Evolutionary conservation across 37 sponge, comb jelly and placozoan species (phyloP).

Genomic region (Aphrocallistes beatrix): DNA sequence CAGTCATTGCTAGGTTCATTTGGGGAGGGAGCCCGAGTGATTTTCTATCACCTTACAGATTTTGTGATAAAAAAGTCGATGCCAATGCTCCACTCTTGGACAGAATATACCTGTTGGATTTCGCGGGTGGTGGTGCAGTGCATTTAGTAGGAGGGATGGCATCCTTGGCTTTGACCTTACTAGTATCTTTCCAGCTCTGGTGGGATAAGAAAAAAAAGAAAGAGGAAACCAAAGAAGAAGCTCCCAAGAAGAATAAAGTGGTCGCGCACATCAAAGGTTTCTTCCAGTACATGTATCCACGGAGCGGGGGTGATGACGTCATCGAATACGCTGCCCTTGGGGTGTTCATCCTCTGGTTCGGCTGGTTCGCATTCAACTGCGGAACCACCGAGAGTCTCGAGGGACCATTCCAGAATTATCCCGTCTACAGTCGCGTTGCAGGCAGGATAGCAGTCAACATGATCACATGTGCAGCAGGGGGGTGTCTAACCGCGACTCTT

Average conservation of each 20-base stretch:
- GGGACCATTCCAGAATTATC: neutral
- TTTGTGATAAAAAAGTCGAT: slow-evolving; percentile 19
- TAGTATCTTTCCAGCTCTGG: slow-evolving; percentile 30
- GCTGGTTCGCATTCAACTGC: slow-evolving; percentile 66
- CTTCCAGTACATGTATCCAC: slow-evolving; percentile 40
- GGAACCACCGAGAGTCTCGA: slow-evolving; percentile 48
- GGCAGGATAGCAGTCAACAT: slow-evolving; percentile 62
- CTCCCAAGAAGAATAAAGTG: neutral
- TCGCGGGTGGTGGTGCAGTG: slow-evolving; percentile 53
- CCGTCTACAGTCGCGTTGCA: slow-evolving; percentile 21
- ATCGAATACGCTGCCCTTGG: slow-evolving; percentile 54
- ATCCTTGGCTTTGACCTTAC: slow-evolving; percentile 28
- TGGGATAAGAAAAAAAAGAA: slow-evolving; percentile 1
- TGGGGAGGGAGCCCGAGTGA: slow-evolving; percentile 19
- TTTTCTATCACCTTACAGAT: slow-evolving; percentile 38
- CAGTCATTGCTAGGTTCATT: slow-evolving; percentile 23
- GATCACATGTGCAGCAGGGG: slow-evolving; percentile 48
- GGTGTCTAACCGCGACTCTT: slow-evolving; percentile 37
- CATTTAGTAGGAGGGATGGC: slow-evolving; percentile 42
- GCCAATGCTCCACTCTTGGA: neutral
- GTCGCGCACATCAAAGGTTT: neutral
- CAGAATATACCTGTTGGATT: slow-evolving; percentile 34
- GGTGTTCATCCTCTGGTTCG: slow-evolving; percentile 56
- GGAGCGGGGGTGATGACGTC: slow-evolving; percentile 26
- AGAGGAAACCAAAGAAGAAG: neutral